phyloP scores from a whole-genome alignment of 2,113 vertebrate genomes.

The Tragulus kanchil region DNA sequence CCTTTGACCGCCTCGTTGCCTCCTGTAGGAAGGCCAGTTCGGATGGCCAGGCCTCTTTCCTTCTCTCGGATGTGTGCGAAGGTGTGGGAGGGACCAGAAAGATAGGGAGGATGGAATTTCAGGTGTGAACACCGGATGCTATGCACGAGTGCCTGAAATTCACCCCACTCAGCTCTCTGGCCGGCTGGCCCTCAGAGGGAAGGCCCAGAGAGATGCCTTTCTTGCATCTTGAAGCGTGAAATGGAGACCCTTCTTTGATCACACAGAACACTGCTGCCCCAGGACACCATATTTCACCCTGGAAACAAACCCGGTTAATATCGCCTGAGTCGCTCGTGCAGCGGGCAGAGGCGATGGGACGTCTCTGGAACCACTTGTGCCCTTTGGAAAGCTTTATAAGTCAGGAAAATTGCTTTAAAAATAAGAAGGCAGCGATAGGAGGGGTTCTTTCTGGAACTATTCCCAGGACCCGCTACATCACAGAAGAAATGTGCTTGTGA shows the following conservation, averaged over 20 bases:
- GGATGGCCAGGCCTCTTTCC: neutral
- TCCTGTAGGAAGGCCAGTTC: neutral
- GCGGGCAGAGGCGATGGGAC: constrained; percentile 54
- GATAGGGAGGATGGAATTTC: neutral
- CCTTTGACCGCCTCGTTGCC: neutral
- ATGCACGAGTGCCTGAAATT: neutral
- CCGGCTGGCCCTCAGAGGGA: neutral
- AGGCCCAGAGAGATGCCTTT: neutral
- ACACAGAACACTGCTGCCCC: constrained; percentile 52
- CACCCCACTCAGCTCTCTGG: neutral
- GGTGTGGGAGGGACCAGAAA: no score
- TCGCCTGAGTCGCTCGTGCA: constrained; percentile 17
- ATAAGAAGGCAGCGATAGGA: neutral
- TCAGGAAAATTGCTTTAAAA: constrained; percentile 73
- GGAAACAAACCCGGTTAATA: constrained; percentile 51
- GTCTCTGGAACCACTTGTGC: constrained; percentile 40
- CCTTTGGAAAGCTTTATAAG: constrained; percentile 65
- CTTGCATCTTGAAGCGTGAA: constrained; percentile 48
- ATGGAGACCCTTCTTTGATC: constrained; percentile 32
- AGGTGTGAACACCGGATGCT: neutral
- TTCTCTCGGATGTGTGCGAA: neutral
- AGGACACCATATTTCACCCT: constrained; percentile 31
- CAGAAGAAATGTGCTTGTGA: constrained; percentile 21
- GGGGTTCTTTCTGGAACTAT: constrained; percentile 61
- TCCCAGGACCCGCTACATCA: constrained; percentile 23